Conservation (phyloP, 2,888 invertebrate genomes). For the Clitarchus hookeri region DNA sequence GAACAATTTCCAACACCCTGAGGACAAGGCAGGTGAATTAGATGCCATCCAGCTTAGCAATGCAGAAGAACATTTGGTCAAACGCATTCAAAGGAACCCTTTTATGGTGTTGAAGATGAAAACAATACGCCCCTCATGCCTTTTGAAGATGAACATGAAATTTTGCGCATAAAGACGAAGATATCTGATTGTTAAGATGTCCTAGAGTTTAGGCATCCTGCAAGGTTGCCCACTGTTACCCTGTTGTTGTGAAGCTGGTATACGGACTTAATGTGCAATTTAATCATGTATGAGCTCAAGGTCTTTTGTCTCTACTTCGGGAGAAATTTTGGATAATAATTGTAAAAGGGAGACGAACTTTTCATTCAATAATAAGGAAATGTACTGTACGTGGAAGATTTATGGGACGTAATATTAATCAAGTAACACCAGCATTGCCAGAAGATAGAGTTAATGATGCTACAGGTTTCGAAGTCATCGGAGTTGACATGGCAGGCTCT, state of each 20-base stretch:
- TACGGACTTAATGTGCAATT: no score
- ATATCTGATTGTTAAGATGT: background rate
- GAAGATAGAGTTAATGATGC: background rate
- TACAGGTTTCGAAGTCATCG: conserved; percentile 25
- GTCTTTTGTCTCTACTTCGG: no score
- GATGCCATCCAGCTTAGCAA: background rate
- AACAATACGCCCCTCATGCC: background rate
- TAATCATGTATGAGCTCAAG: no score
- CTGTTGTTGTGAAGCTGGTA: no score
- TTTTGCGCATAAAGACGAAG: background rate
- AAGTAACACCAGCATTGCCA: background rate
- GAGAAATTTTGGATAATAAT: background rate
- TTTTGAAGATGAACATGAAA: background rate
- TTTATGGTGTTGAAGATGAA: background rate
- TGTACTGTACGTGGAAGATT: no score
- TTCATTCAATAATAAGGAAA: no score
- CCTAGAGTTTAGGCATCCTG: background rate
- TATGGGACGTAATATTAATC: no score
- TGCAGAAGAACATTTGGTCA: background rate
- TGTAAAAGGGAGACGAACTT: background rate
- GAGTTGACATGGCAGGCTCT: no score
- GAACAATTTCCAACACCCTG: background rate
- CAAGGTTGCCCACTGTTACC: background rate
- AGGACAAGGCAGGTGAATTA: background rate
- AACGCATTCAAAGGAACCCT: background rate